Base-by-base conservation (phyloP, 1,140 invertebrate genomes). In the Drosophila carrolli region DNA sequence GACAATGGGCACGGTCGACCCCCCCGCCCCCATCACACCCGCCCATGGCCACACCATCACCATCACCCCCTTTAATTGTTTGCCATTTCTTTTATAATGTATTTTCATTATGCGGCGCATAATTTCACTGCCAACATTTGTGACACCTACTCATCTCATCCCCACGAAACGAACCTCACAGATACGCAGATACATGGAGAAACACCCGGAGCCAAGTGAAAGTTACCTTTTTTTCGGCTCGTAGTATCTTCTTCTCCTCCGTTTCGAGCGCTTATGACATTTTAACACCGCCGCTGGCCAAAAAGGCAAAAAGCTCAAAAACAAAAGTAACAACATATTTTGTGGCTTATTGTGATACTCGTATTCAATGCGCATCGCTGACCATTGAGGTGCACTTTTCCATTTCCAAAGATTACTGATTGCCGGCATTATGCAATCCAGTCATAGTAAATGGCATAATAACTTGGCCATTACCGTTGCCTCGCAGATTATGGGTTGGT, bases 71-170 rank as follows among this genome's bases (percentile, higher is more conserved):
- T 74, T 78, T 81, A 81, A 81, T 78, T 81, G 74, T 81, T 81
- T 81, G 79, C 67, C 58, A 82, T 82, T 81, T 73, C 79, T 67
- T 75, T 68, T 70, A 83, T 78, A 75, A 83, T 83, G 75, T 71
- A 78, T 83, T 78, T 82, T 65, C 76, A 83, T 79, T 70, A 79
- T 62, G 54, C 37, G 43, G n/a, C 56, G 60, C 60, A 75, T 79
- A 84, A 84, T 83, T 83, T 83, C 73, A 76, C 81, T 75, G 79
- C 80, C 79, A 78, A 61, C 80, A 75, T 79, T 82, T 75, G 56
- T 75, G 76, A 83, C 81, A 84, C 81, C 80, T 79, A 83, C 81
- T 75, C 76, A 76, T 76, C 81, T 65, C 29, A 32, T 76, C 81
- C 71, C 46, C 72, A 62, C 54, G 23, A 10, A 46, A 7, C 16